phyloP scores from a whole-genome alignment of 1,140 invertebrate species.

The Archivesica marissinica region DNA sequence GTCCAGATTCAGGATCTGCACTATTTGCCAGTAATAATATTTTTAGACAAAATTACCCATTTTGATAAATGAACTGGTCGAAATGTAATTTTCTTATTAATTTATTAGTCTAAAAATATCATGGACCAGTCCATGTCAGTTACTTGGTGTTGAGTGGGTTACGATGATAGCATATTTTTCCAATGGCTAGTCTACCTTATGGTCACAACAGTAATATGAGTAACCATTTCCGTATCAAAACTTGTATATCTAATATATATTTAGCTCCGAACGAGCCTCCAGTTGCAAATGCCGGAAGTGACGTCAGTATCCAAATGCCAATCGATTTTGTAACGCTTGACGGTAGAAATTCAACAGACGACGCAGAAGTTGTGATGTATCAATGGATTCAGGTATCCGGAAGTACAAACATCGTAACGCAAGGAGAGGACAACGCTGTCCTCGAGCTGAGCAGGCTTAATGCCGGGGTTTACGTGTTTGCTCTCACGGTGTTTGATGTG shows the following conservation, averaged over 20 bases:
- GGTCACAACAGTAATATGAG: background rate
- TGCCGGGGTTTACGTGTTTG: constrained; percentile 21
- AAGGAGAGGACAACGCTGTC: background rate
- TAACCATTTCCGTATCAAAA: background rate
- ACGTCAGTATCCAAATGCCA: constrained; percentile 33
- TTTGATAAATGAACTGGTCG: too few relatives aligned
- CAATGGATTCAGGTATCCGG: constrained; percentile 8
- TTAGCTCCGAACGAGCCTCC: constrained; percentile 8
- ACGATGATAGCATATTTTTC: too few relatives aligned
- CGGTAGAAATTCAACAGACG: constrained; percentile 39
- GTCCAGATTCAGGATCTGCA: too few relatives aligned
- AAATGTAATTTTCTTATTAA: too few relatives aligned
- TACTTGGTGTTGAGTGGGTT: too few relatives aligned
- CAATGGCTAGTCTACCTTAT: too few relatives aligned
- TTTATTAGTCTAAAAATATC: too few relatives aligned
- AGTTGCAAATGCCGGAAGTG: constrained; percentile 31
- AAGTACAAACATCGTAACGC: background rate
- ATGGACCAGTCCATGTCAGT: too few relatives aligned
- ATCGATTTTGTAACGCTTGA: constrained; percentile 16
- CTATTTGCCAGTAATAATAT: too few relatives aligned
- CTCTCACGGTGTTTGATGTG: constrained; percentile 29
- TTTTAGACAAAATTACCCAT: too few relatives aligned
- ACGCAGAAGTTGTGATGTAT: constrained; percentile 12
- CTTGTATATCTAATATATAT: background rate
- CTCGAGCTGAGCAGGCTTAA: background rate